Percentiles rank a stretch among this genome's conserved stretches.
These are phyloP conservation scores for Apantesis nais DNA, from an alignment of 2,888 invertebrate species.

Conservation along the genomic window DNA sequence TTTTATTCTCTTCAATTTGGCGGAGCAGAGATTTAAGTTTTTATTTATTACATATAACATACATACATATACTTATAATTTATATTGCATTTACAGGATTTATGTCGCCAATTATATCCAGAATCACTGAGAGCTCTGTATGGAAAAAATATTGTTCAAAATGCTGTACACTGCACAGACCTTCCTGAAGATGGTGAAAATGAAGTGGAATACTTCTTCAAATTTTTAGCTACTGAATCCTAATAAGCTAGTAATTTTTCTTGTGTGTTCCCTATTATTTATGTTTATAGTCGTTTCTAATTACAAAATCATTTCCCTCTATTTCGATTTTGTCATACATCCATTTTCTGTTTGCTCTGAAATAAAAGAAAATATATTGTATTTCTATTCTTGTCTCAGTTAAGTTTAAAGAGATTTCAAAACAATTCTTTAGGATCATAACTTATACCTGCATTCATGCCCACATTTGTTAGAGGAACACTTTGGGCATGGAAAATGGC, in stretches of 20 bases:
- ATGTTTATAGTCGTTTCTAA: slow-evolving; percentile 84
- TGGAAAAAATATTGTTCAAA: slow-evolving; percentile 91
- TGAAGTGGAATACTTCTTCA: slow-evolving; percentile 93
- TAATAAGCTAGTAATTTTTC: slow-evolving; percentile 17
- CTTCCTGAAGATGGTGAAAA: slow-evolving; percentile 92
- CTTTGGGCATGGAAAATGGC: slow-evolving; percentile 92
- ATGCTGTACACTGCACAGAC: slow-evolving; percentile 97
- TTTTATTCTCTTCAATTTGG: no score
- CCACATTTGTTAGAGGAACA: slow-evolving; percentile 92
- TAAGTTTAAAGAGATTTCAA: background rate
- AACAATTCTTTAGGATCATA: background rate
- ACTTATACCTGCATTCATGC: slow-evolving; percentile 89
- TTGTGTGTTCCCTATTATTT: slow-evolving; percentile 50
- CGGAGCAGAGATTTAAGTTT: no score
- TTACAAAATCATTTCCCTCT: slow-evolving; percentile 90
- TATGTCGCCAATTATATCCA: slow-evolving; percentile 89
- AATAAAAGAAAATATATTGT: slow-evolving; percentile 49
- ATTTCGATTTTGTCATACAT: slow-evolving; percentile 91
- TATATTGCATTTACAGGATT: slow-evolving; percentile 57
- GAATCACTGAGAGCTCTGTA: slow-evolving; percentile 92
- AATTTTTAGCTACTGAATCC: slow-evolving; percentile 81
- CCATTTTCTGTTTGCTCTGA: slow-evolving; percentile 90
- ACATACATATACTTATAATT: no score
- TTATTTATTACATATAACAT: no score
- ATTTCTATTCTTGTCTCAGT: background rate